Percentiles rank a stretch among this genome's conserved stretches.
Evolutionary conservation across 2,113 vertebrate species (phyloP).

Genomic region (Oostethus manadensis): DNA sequence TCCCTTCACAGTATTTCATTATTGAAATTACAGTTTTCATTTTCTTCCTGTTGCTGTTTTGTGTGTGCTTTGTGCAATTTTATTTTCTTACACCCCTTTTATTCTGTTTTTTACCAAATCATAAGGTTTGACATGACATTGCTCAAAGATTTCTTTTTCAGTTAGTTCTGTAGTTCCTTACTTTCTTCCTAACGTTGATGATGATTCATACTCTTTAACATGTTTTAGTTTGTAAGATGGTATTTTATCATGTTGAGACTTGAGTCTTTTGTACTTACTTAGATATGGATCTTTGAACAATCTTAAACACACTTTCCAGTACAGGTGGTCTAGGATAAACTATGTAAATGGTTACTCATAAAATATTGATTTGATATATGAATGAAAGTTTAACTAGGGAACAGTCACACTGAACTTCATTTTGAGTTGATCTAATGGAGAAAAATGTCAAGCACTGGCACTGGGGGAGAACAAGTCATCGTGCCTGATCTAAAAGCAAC

Average conservation of each 20-base stretch:
- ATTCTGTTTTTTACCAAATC: neutral
- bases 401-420: neutral
- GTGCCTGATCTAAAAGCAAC: neutral
- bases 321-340: neutral
- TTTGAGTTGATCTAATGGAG: neutral
- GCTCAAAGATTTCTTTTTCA: neutral
- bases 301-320: no score
- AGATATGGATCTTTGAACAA: no score
- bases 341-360: neutral
- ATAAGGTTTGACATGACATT: constrained; percentile 1
- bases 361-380: neutral
- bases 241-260: neutral
- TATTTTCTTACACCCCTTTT: constrained; percentile 7
- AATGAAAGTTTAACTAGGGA: neutral
- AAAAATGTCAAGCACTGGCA: neutral
- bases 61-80: neutral
- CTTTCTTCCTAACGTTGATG: no score
- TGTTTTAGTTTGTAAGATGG: no score
- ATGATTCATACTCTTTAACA: no score
- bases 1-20: constrained; percentile 30
- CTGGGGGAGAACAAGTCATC: neutral
- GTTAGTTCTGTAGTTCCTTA: no score
- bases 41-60: neutral
- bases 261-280: neutral
- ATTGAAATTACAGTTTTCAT: constrained; percentile 29